These are phyloP conservation scores for Grantiella picta DNA, from an alignment of 2,113 vertebrate species.

Conservation along the genomic window DNA sequence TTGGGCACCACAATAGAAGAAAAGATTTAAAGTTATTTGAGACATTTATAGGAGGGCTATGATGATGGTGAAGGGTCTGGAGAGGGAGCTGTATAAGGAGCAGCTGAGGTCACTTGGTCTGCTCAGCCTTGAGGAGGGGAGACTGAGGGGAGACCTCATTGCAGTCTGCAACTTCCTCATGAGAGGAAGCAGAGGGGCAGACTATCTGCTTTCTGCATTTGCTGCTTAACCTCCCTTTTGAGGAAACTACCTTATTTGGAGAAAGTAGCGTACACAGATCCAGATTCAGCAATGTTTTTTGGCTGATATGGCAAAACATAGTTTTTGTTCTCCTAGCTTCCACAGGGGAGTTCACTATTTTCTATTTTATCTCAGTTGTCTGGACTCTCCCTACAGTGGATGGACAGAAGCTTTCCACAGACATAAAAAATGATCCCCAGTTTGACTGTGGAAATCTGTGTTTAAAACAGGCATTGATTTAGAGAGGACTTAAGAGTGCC, in stretches of 20 bases:
- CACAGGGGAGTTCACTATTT: neutral
- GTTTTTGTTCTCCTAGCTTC: neutral
- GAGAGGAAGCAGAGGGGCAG: neutral
- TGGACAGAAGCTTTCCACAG: neutral
- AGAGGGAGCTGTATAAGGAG: neutral
- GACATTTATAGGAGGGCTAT: neutral
- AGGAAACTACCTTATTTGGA: neutral
- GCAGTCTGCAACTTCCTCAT: accelerated
- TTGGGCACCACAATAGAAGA: neutral
- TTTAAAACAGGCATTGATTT: neutral
- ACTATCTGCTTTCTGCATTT: neutral
- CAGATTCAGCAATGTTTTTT: neutral
- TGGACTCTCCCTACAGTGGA: neutral
- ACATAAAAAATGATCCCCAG: neutral
- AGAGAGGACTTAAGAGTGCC: neutral
- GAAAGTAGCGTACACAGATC: neutral
- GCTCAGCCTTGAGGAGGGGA: neutral
- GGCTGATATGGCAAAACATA: neutral
- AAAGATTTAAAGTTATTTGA: neutral
- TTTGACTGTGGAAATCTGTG: neutral
- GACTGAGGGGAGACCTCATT: neutral
- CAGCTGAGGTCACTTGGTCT: neutral
- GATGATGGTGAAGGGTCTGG: neutral
- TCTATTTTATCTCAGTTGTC: neutral
- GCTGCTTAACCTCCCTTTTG: neutral